Evolutionary conservation across 2,797 vertebrate species (phyloP).

Genomic region (Lates japonicus): DNA sequence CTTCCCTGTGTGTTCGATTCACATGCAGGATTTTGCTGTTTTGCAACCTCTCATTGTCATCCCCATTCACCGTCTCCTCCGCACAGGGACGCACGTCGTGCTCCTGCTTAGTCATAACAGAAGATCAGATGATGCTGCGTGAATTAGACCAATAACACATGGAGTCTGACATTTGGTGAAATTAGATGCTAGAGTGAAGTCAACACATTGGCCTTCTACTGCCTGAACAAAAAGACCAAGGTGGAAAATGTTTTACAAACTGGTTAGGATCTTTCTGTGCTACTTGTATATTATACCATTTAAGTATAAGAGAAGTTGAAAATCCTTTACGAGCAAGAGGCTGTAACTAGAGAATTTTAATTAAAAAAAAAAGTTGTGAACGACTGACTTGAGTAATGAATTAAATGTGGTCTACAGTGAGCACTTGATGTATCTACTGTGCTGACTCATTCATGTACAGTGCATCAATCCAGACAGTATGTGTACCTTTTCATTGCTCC

Average conservation of each 20-base stretch:
- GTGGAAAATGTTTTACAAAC: background rate
- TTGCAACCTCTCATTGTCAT: constrained; percentile 55
- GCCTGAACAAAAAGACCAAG: background rate
- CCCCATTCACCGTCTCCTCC: constrained; percentile 35
- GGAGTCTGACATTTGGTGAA: constrained; percentile 19
- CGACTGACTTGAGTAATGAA: constrained; percentile 9
- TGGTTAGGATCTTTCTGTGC: background rate
- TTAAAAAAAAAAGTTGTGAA: background rate
- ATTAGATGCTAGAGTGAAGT: constrained; percentile 27
- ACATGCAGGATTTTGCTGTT: constrained; percentile 52
- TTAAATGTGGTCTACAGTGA: constrained; percentile 25
- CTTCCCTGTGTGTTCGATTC: constrained; percentile 50
- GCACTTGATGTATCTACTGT: constrained; percentile 32
- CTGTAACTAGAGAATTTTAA: no score
- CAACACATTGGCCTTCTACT: constrained; percentile 16
- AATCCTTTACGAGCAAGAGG: no score
- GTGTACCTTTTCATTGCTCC: constrained; percentile 44
- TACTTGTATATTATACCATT: background rate
- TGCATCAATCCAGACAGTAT: constrained; percentile 18
- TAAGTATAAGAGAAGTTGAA: no score
- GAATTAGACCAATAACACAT: constrained; percentile 35
- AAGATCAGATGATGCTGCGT: constrained; percentile 37
- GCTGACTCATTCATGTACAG: constrained; percentile 46
- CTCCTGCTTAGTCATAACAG: constrained; percentile 53
- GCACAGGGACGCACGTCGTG: constrained; percentile 6